Evolutionary conservation across 2,888 invertebrate species (phyloP).

Genomic region (Tolmerus cingulatus): DNA sequence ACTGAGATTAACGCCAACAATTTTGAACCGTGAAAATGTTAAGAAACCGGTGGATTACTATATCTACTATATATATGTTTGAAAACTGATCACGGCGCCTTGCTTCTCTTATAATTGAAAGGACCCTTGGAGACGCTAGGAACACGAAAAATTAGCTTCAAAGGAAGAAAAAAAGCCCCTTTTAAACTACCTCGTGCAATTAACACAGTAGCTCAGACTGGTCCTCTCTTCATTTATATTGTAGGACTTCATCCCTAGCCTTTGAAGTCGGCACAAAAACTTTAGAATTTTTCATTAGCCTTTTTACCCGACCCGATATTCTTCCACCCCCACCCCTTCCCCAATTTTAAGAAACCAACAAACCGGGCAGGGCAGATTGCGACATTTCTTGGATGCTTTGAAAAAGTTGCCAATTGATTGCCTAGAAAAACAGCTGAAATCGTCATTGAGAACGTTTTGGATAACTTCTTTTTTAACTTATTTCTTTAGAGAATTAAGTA

Average conservation of each 20-base stretch:
- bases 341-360: not conserved
- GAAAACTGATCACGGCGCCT: not conserved
- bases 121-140: not conserved
- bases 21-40: not conserved
- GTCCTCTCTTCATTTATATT: not conserved
- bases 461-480: not conserved
- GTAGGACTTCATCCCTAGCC: not conserved
- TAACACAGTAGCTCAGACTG: slow-evolving; percentile 20
- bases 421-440: not conserved
- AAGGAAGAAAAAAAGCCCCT: not conserved
- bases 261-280: not conserved
- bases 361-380: not conserved
- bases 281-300: not conserved
- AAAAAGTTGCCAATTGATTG: not conserved
- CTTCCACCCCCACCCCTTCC: not conserved
- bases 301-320: not conserved
- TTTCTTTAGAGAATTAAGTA: not conserved
- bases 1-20: not conserved
- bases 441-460: not conserved
- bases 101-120: slow-evolving; percentile 5
- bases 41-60: not conserved
- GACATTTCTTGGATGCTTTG: not conserved
- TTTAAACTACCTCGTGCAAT: slow-evolving; percentile 12
- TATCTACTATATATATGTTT: not conserved
- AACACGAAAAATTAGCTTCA: not conserved